phyloP scores from a whole-genome alignment of 2,113 vertebrate genomes.

The Girardinichthys multiradiatus region DNA sequence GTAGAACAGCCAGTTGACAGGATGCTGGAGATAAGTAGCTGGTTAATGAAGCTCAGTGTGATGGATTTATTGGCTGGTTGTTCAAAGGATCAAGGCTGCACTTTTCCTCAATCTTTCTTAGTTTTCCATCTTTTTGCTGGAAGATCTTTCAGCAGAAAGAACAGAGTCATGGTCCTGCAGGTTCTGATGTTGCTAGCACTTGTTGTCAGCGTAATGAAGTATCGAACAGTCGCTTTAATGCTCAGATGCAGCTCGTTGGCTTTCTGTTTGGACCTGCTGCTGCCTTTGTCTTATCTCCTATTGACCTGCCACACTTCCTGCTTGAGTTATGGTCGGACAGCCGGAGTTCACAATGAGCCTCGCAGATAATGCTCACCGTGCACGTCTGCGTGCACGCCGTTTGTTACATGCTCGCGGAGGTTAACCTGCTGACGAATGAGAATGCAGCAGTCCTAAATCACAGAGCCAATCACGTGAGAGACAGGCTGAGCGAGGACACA shows the following conservation, averaged over 20 bases:
- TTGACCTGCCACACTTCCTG: conserved; percentile 46
- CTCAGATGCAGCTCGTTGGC: not conserved
- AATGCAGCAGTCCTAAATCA: conserved; percentile 75
- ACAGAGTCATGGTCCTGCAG: not conserved
- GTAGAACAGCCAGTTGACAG: not conserved
- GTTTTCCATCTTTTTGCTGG: not conserved
- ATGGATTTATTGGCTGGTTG: not conserved
- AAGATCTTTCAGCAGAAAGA: not conserved
- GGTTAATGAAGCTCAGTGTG: not conserved
- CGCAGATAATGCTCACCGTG: conserved; percentile 19
- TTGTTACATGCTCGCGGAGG: conserved; percentile 66
- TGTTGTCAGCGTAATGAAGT: conserved; percentile 14
- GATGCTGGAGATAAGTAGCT: not conserved
- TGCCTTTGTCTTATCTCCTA: conserved; percentile 55
- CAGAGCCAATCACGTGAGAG: conserved; percentile 74
- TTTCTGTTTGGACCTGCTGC: conserved; percentile 31
- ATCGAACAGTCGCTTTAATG: conserved; percentile 9
- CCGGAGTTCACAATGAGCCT: conserved; percentile 20
- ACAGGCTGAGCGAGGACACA: conserved; percentile 69
- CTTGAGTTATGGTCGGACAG: conserved; percentile 60
- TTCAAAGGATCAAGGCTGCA: no score
- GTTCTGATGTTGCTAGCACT: not conserved
- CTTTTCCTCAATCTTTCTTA: no score
- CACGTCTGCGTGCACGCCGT: conserved; percentile 19
- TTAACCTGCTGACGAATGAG: conserved; percentile 71